A percentile compares a stretch with the other conserved stretches of the same genome.
Evolutionary conservation across 2,113 vertebrate species (phyloP).

Genomic region (Plectropomus leopardus): DNA sequence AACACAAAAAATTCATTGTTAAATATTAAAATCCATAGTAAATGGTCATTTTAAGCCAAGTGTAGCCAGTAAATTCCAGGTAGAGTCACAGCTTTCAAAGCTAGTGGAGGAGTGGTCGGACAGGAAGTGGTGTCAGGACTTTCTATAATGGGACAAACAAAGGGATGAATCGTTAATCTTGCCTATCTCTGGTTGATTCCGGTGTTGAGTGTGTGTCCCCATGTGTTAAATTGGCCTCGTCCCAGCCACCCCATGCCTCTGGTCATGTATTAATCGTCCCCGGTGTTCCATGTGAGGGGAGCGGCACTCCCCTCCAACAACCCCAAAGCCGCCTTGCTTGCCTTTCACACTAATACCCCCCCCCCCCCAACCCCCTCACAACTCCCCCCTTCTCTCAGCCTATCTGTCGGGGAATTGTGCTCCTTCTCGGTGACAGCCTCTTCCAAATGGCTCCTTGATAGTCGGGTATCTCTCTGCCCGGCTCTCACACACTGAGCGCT

Average conservation of each 20-base stretch:
- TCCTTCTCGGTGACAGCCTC: conserved; percentile 67
- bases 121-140: neutral
- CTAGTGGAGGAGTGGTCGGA: neutral
- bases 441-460: conserved; percentile 71
- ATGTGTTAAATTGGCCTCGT: conserved; percentile 69
- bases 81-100: too few relatives aligned
- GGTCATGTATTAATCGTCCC: conserved; percentile 60
- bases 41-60: neutral
- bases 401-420: conserved; percentile 54
- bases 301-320: conserved; percentile 12
- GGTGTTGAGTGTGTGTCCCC: conserved; percentile 50
- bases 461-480: conserved; percentile 55
- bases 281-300: conserved; percentile 48
- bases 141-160: conserved; percentile 38
- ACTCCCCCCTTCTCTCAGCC: neutral
- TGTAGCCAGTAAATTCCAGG: neutral
- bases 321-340: conserved; percentile 29
- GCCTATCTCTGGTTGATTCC: conserved; percentile 49
- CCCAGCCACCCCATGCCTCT: conserved; percentile 38
- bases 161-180: conserved; percentile 51
- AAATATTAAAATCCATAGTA: neutral
- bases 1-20: too few relatives aligned
- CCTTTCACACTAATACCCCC: conserved; percentile 41
- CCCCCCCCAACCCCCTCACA: too few relatives aligned
- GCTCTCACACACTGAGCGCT: conserved; percentile 18